A percentile compares a stretch with the other conserved stretches of the same genome.
phyloP scores from a whole-genome alignment of 2,888 invertebrate species.

The Meteorus colon region DNA sequence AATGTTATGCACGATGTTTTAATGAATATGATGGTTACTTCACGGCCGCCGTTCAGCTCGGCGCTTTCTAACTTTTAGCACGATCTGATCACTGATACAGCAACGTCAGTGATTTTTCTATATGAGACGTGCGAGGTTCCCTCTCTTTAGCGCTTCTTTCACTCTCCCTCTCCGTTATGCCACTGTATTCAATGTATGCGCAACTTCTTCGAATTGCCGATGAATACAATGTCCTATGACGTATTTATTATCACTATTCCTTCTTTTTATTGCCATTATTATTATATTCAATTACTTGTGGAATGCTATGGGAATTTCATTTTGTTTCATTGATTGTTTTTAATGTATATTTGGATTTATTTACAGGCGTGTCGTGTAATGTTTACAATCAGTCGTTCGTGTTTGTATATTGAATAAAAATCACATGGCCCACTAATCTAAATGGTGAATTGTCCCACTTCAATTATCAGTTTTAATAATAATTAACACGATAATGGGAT shows the following conservation, averaged over 20 bases:
- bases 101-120: slow-evolving; percentile 49
- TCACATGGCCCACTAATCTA: background rate
- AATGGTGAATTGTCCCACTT: background rate
- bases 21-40: slow-evolving; percentile 23
- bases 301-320: background rate
- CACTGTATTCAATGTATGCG: slow-evolving; percentile 11
- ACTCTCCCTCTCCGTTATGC: slow-evolving; percentile 31
- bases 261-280: background rate
- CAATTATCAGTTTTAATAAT: background rate
- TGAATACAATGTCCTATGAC: background rate
- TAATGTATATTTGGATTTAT: background rate
- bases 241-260: background rate
- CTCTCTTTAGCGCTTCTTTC: slow-evolving; percentile 34
- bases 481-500: background rate
- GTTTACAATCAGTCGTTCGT: background rate
- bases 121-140: slow-evolving; percentile 42
- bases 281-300: background rate
- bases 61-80: slow-evolving; percentile 59
- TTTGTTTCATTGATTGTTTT: background rate
- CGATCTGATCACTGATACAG: slow-evolving; percentile 53
- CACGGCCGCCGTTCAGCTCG: slow-evolving; percentile 62
- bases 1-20: background rate
- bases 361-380: background rate
- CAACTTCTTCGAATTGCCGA: background rate
- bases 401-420: background rate